Percentiles rank a stretch among this genome's conserved stretches.
Conservation (phyloP, 2,797 vertebrate species). For the Enteromius argenteus region DNA sequence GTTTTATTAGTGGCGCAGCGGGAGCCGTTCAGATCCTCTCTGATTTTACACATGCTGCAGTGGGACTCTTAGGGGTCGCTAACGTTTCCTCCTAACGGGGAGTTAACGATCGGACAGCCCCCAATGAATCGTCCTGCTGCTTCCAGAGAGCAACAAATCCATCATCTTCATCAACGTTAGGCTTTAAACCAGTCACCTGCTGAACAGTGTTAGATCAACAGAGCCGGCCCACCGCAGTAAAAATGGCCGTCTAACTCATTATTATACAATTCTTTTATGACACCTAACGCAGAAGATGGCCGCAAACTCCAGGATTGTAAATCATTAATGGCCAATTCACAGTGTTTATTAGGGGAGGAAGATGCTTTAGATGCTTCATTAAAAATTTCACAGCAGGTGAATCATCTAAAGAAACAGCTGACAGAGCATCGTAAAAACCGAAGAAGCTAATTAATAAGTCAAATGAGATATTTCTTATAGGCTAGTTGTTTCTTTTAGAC, state of each 20-base stretch:
- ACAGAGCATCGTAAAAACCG: not conserved
- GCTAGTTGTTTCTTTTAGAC: not conserved
- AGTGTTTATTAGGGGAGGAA: conserved; percentile 9
- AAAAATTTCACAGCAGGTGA: conserved; percentile 23
- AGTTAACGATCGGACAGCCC: conserved; percentile 21
- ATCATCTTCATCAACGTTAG: conserved; percentile 43
- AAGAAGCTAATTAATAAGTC: not conserved
- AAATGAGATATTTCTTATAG: not conserved
- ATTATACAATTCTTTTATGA: not conserved
- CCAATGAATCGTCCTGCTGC: not conserved
- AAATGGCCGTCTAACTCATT: not conserved
- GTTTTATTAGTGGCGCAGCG: conserved; percentile 18
- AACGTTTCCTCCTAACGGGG: conserved; percentile 51
- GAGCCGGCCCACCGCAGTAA: conserved; percentile 4
- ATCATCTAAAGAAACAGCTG: not conserved
- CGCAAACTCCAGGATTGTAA: not conserved
- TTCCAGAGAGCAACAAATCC: conserved; percentile 28
- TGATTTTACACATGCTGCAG: not conserved
- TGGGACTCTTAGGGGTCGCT: conserved; percentile 33
- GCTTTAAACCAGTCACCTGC: conserved; percentile 16
- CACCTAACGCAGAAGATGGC: conserved; percentile 1
- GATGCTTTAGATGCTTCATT: conserved; percentile 6
- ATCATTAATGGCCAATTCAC: conserved; percentile 11
- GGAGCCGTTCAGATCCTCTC: not conserved
- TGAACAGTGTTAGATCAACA: not conserved